Evolutionary conservation across 1,140 invertebrate species (phyloP).

Genomic region (Portunus trituberculatus): DNA sequence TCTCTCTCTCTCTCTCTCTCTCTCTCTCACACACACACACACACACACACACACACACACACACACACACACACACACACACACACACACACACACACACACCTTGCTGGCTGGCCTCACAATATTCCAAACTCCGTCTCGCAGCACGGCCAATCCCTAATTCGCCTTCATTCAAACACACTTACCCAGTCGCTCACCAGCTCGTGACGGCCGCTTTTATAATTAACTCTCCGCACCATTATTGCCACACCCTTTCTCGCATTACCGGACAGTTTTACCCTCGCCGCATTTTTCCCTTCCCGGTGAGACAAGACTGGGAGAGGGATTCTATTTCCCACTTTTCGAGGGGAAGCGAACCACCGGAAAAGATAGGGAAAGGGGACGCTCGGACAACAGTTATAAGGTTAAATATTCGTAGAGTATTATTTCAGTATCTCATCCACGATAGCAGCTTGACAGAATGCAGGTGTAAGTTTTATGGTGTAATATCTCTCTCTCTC

Average conservation of each 20-base stretch:
- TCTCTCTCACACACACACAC: background rate
- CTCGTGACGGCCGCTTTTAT: background rate
- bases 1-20: background rate
- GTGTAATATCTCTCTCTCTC: too few relatives aligned
- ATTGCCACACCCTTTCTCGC: background rate
- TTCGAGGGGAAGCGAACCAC: background rate
- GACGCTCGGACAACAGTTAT: background rate
- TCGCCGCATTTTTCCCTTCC: background rate
- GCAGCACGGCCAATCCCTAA: background rate
- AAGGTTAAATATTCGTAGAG: background rate
- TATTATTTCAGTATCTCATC: too few relatives aligned
- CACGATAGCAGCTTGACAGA: too few relatives aligned
- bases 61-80: too few relatives aligned
- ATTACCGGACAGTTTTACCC: background rate
- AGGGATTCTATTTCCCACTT: conserved; percentile 21
- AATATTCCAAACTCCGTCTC: background rate
- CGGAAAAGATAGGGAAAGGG: conserved; percentile 17
- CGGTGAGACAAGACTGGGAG: background rate
- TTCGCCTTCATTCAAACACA: conserved; percentile 1
- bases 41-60: too few relatives aligned
- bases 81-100: too few relatives aligned
- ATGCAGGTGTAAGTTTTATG: too few relatives aligned
- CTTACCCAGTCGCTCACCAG: background rate
- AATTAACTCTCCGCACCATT: background rate
- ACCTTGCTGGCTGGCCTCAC: too few relatives aligned